Evolutionary conservation across 2,888 invertebrate species (phyloP), one percentile per base, ranked within the genome.

Genomic region (Auanema freiburgensis): DNA sequence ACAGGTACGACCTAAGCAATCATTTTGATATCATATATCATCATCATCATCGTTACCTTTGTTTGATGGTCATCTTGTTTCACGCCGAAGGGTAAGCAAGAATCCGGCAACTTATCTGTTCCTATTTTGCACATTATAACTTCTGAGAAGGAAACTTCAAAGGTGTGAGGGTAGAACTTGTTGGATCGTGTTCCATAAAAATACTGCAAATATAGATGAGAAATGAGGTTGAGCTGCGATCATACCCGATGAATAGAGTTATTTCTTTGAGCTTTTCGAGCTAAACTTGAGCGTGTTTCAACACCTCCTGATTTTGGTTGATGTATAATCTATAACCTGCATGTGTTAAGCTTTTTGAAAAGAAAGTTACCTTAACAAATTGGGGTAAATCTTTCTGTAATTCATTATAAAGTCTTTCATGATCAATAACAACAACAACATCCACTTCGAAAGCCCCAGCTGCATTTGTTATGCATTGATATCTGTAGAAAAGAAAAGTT

Each of bases 31-130:
- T n/a, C n/a, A n/a, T n/a, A n/a, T n/a, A n/a, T n/a, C n/a, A n/a
- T n/a, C n/a, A n/a, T n/a, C n/a, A n/a, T n/a, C n/a, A n/a, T n/a
- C n/a, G n/a, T 16, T 8, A 79, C 79, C 71, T 77, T 77, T 21
- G 79, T 80, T 44, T 76, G 67, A 50, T 77, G 76, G 85, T 96
- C 95, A 83, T 91, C 91, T 0, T 89, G 86, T 81, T 92, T 92
- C 93, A 95, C 95, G 56, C 96, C 97, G 63, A 95, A 88, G 0
- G 97, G 97, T 89, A 97, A 90, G 84, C 95, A 94, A 1, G 95
- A 95, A 81, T 92, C 93, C 0, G 97, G 96, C 62, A 97, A 86
- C 0, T 93, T 92, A 0, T 94, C 80, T 4, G 79, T 71, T 41
- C 84, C 84, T 24, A 84, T 73, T 69, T 93, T 86, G 71, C 69